Base-by-base conservation (phyloP, 2,888 invertebrate genomes). In the Parthenolecanium corni region DNA sequence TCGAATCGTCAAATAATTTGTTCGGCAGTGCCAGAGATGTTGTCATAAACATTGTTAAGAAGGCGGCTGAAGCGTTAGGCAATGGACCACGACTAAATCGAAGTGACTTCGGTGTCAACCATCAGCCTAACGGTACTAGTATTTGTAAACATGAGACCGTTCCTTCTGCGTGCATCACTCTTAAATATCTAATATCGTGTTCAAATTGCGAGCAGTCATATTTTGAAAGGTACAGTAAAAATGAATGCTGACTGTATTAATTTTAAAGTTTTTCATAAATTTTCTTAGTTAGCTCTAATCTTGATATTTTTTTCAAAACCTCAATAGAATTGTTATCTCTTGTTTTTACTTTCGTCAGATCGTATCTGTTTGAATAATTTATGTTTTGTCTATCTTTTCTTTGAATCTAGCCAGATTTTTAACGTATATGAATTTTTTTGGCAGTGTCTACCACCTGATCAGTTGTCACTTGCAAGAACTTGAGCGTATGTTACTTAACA, bases 21-120 rank as follows among this genome's bases (percentile, higher is more conserved):
- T 86, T 93, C 70, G 89, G 88, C 65, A 87, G 88, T 12, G 92
- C 91, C 2, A 82, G 87, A 68, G 92, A 93, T 72, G 93, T 89
- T 0, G 93, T 94, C 47, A 82, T 93, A 72, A 89, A 87, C 52
- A 89, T 95, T 67, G 89, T 94, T 62, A 91, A 91, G 72, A 91
- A 91, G 74, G 94, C 91, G 1, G 89, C 90, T 6, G 85, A 87
- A 75, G 89, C 85, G 40, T 77, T 92, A 68, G 87, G 84, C 1
- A 88, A 88, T 11, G 44, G 38, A 3, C 63, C 63, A 65, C 77
- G 77, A 71, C 64, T 62, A 24, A 64, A 64, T 11, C 21, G 36
- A 36, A 51, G 21, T n/a, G 21, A 36, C 25, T 1, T 54, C 38
- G 47, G 25, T 44, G 49, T 40, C 4, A 62, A 21, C 25, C 9